A percentile compares a stretch with the other conserved stretches of the same genome.
phyloP scores from a whole-genome alignment of 92 coral and sea anemone genomes.

The Palythoa caribaeorum region DNA sequence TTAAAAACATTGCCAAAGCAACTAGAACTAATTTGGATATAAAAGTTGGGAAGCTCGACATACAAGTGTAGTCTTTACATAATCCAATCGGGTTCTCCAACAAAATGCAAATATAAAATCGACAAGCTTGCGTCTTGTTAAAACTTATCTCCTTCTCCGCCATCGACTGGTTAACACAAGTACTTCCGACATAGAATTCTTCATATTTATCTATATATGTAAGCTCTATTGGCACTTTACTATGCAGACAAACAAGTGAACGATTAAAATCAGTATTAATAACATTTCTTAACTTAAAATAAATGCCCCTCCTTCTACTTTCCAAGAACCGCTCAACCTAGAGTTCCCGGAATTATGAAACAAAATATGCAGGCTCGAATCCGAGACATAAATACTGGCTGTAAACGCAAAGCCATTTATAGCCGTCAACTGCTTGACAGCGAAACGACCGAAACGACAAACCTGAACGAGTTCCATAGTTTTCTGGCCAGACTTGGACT shows the following conservation, averaged over 20 bases:
- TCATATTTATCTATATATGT: not conserved
- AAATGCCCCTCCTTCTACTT: not conserved
- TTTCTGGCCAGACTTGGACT: slow-evolving; percentile 28
- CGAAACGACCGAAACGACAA: not conserved
- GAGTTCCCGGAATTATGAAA: slow-evolving; percentile 3
- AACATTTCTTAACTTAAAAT: not conserved
- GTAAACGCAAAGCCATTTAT: not conserved
- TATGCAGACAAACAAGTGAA: not conserved
- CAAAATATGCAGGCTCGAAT: not conserved
- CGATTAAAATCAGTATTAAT: not conserved
- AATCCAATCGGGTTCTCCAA: no score
- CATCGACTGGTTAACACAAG: not conserved
- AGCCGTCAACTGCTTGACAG: not conserved
- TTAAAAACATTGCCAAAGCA: no score
- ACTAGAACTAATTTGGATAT: no score
- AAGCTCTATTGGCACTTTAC: not conserved
- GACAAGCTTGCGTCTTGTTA: no score
- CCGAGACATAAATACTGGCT: not conserved
- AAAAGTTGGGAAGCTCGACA: no score
- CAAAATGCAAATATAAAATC: no score
- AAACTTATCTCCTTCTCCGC: no score
- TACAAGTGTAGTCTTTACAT: no score
- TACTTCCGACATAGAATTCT: not conserved
- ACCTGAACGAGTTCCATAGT: slow-evolving; percentile 41
- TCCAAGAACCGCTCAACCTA: not conserved